Percentiles rank a stretch among this genome's conserved stretches.
These are phyloP conservation scores for Didymodactylos carnosus DNA, from an alignment of 2,888 invertebrate species.

Conservation along the genomic window DNA sequence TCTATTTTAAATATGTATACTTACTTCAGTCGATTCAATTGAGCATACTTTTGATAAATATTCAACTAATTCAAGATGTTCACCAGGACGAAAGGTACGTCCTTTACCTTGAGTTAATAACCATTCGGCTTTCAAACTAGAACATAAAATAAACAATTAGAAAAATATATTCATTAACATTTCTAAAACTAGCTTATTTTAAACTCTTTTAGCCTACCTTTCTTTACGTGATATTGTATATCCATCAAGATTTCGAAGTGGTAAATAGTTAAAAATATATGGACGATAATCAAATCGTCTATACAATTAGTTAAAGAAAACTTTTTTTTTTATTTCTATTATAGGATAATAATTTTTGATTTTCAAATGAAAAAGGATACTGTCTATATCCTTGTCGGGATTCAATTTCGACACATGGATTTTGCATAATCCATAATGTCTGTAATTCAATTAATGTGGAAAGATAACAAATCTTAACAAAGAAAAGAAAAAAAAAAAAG, in stretches of 20 bases:
- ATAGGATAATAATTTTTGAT: slow-evolving; percentile 11
- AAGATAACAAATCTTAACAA: slow-evolving; percentile 15
- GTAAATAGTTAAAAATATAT: slow-evolving; percentile 76
- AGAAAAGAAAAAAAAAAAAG: neutral
- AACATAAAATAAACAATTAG: slow-evolving; percentile 9
- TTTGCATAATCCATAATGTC: slow-evolving; percentile 62
- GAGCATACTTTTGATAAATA: slow-evolving; percentile 67
- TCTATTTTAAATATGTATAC: neutral
- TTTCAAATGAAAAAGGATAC: neutral
- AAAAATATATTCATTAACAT: neutral
- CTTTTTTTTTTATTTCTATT: slow-evolving; percentile 12
- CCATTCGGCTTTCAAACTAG: slow-evolving; percentile 76
- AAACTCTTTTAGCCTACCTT: slow-evolving; percentile 44
- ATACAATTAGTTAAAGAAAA: too few species aligned
- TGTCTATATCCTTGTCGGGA: neutral
- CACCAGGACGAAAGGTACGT: slow-evolving; percentile 59
- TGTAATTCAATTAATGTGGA: slow-evolving; percentile 45
- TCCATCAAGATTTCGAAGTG: slow-evolving; percentile 65
- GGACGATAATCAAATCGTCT: slow-evolving; percentile 53
- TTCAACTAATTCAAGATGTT: slow-evolving; percentile 57
- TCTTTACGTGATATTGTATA: slow-evolving; percentile 71
- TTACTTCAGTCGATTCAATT: neutral
- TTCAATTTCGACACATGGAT: slow-evolving; percentile 50
- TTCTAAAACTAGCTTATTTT: neutral
- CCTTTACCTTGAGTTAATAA: slow-evolving; percentile 80